Conservation (phyloP, 2,113 vertebrate genomes). For the Pithys albifrons region DNA sequence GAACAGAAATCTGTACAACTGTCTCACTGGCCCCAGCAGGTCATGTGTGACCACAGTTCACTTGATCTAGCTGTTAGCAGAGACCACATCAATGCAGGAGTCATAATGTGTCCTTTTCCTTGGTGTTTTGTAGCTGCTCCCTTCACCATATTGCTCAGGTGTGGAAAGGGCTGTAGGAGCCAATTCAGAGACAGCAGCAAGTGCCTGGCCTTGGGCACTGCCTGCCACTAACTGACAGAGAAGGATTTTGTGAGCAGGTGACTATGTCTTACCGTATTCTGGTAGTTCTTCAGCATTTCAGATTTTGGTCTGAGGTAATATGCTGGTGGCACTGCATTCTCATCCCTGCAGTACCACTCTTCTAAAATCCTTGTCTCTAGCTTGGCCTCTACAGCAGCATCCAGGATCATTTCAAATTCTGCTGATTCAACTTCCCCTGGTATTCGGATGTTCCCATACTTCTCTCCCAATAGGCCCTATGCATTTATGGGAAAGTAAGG, state of each 20-base stretch:
- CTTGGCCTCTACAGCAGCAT: conserved; percentile 90
- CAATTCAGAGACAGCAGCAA: not conserved
- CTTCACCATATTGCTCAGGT: not conserved
- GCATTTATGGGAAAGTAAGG: conserved; percentile 43
- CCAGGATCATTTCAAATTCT: conserved; percentile 98
- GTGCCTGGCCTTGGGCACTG: not conserved
- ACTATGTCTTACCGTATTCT: conserved; percentile 80
- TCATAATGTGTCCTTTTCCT: accelerated
- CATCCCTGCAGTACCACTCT: conserved; percentile 98
- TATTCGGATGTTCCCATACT: conserved; percentile 95
- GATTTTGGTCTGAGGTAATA: conserved; percentile 97
- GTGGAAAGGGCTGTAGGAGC: not conserved
- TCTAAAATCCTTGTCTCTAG: conserved; percentile 93
- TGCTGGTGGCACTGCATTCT: conserved; percentile 93
- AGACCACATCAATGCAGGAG: accelerated
- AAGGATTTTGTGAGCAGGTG: not conserved
- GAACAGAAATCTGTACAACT: not conserved
- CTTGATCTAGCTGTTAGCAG: not conserved
- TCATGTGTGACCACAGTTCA: no score
- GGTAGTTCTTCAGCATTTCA: conserved; percentile 89
- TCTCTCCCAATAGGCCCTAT: conserved; percentile 95
- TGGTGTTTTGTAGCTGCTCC: not conserved
- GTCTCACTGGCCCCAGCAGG: not conserved
- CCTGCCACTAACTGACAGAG: accelerated
- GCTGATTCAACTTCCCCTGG: conserved; percentile 95